Conservation (phyloP, 2,797 vertebrate genomes). For the Takifugu ocellatus region DNA sequence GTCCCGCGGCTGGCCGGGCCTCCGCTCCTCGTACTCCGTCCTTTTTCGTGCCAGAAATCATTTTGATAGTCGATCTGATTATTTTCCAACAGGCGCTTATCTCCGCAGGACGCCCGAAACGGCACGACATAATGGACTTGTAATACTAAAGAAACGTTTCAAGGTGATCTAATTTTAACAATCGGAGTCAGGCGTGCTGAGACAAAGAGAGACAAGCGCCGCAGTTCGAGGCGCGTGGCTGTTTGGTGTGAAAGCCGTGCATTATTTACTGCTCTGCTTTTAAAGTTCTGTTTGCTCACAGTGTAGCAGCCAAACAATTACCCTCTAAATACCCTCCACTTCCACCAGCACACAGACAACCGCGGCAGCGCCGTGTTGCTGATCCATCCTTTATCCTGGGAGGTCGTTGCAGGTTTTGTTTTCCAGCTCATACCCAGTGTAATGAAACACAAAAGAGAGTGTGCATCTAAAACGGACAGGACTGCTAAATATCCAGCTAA, state of each 20-base stretch:
- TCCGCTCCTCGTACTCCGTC: conserved; percentile 9
- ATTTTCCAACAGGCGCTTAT: conserved; percentile 36
- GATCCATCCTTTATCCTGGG: conserved; percentile 11
- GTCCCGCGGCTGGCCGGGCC: neutral
- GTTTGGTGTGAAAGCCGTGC: conserved; percentile 23
- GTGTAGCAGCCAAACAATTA: conserved; percentile 38
- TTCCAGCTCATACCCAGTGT: conserved; percentile 4
- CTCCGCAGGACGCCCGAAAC: conserved; percentile 20
- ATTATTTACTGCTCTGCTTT: conserved; percentile 49
- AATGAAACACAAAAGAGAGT: conserved; percentile 17
- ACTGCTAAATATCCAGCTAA: conserved; percentile 12
- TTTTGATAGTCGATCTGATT: conserved; percentile 29
- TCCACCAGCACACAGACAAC: conserved; percentile 8
- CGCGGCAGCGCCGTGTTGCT: conserved; percentile 4
- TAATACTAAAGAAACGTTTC: conserved; percentile 39
- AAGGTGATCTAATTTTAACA: conserved; percentile 45
- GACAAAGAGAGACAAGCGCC: conserved; percentile 25
- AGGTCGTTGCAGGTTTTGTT: conserved; percentile 28
- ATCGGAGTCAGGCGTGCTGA: conserved; percentile 31
- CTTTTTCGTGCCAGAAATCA: conserved; percentile 21
- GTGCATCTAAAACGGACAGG: conserved; percentile 8
- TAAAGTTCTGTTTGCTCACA: conserved; percentile 38
- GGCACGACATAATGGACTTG: conserved; percentile 27
- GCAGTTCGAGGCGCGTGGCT: conserved; percentile 27
- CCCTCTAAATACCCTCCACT: conserved; percentile 21